phyloP scores from a whole-genome alignment of 1,140 invertebrate species.

The Bombus haemorrhoidalis region DNA sequence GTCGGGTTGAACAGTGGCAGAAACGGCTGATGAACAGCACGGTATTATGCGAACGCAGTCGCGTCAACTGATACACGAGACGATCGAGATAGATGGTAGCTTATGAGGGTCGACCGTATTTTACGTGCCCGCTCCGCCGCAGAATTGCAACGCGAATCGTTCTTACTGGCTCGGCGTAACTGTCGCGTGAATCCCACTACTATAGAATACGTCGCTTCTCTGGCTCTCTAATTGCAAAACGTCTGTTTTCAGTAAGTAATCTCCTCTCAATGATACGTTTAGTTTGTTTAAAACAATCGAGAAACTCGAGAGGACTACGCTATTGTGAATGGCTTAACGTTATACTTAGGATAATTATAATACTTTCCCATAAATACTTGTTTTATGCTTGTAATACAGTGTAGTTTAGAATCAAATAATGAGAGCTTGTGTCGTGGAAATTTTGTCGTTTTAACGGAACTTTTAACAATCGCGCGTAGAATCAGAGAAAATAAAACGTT shows the following conservation, averaged over 20 bases:
- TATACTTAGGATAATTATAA: not conserved
- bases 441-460: no score
- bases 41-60: slow-evolving; percentile 40
- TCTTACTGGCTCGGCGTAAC: not conserved
- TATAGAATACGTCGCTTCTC: not conserved
- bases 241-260: not conserved
- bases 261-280: not conserved
- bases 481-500: no score
- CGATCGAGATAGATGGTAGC: slow-evolving; percentile 48
- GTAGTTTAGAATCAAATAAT: no score
- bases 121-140: slow-evolving; percentile 3
- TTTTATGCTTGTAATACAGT: no score
- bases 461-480: no score
- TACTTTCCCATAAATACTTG: no score
- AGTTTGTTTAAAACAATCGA: not conserved
- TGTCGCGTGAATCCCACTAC: not conserved
- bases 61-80: slow-evolving; percentile 31
- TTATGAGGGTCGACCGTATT: slow-evolving; percentile 57
- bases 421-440: no score
- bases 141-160: not conserved
- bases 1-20: slow-evolving; percentile 12
- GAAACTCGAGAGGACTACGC: not conserved
- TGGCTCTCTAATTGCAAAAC: not conserved
- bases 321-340: not conserved
- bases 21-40: slow-evolving; percentile 19